Conservation (phyloP, 2,888 invertebrate genomes). For the Galerucella nymphaeae region DNA sequence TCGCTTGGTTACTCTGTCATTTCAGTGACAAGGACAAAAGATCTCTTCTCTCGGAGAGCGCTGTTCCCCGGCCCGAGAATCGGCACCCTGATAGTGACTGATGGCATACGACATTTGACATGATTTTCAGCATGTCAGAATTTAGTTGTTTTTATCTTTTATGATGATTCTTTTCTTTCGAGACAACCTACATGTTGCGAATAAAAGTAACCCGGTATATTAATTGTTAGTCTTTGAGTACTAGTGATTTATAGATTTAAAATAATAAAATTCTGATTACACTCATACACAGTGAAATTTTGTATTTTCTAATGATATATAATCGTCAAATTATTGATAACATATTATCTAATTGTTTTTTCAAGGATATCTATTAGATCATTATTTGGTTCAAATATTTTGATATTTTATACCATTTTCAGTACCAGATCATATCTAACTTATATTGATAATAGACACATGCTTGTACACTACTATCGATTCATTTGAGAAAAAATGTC, state of each 20-base stretch:
- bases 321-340: slow-evolving; percentile 3
- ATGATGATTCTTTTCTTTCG: not conserved
- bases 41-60: too few relatives aligned
- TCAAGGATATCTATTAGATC: slow-evolving; percentile 15
- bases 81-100: too few relatives aligned
- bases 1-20: too few relatives aligned
- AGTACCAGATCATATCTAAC: not conserved
- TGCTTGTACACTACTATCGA: slow-evolving; percentile 21
- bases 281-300: not conserved
- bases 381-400: not conserved
- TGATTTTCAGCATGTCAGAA: not conserved
- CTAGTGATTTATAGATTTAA: not conserved
- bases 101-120: not conserved
- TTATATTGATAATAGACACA: not conserved
- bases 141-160: slow-evolving; percentile 1
- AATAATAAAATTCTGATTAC: too few relatives aligned
- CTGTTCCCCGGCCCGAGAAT: too few relatives aligned
- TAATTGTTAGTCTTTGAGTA: not conserved
- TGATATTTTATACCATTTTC: not conserved
- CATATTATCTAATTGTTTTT: slow-evolving; percentile 8
- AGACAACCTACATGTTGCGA: not conserved
- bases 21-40: too few relatives aligned
- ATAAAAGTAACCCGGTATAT: not conserved
- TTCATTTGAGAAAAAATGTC: slow-evolving; percentile 35
- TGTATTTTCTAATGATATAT: not conserved